Base-by-base conservation (phyloP, 2,113 vertebrate genomes). In the Amblyornis subalaris region DNA sequence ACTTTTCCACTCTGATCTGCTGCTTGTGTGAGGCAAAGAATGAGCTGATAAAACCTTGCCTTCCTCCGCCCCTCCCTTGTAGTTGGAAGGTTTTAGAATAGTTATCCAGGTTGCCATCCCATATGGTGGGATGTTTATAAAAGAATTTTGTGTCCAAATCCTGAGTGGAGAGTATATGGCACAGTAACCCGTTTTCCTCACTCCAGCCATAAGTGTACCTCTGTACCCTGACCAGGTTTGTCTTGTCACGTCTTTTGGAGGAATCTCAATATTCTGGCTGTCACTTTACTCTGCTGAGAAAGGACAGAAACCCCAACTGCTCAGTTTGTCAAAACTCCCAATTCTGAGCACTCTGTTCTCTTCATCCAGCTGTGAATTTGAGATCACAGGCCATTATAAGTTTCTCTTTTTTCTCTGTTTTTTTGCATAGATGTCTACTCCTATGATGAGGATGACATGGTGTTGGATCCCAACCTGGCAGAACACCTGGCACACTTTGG, bases 401-500 rank as follows among this genome's bases (percentile, higher is more conserved):
- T 51, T 62, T 93, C n/a, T 28, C 14, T 31, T 51, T 55, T 67
- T 71, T 55, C 48, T 78, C 57, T 78, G 8, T 93, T 33, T 94
- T 91, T 54, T 28, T 72, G 20, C 67, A 1, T 69, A 99, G 99
- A 99, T 31, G 99, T 99, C 58, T 99, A 99, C 91, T 99, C 99
- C 7, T 99, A 99, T 1, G 99, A 99, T 1, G 99, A 99, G 87
- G 99, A 99, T 54, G 99, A 99, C 91, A 99, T 99, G 99, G 99
- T 99, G 9, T 96, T 99, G 92, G 99, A 99, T 96, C 98, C 99
- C 55, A 99, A 98, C 97, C 97, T 99, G 73, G 98, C 99, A 10
- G 99, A 99, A 82, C 99, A 99, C 64, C 97, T 99, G 17, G 60
- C 99, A 89, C 99, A 99, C 95, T 99, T 99, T 87, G 99, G 99